Percentiles rank a stretch among this genome's conserved stretches.
phyloP scores from a whole-genome alignment of 2,113 vertebrate genomes.

The Plecotus auritus region DNA sequence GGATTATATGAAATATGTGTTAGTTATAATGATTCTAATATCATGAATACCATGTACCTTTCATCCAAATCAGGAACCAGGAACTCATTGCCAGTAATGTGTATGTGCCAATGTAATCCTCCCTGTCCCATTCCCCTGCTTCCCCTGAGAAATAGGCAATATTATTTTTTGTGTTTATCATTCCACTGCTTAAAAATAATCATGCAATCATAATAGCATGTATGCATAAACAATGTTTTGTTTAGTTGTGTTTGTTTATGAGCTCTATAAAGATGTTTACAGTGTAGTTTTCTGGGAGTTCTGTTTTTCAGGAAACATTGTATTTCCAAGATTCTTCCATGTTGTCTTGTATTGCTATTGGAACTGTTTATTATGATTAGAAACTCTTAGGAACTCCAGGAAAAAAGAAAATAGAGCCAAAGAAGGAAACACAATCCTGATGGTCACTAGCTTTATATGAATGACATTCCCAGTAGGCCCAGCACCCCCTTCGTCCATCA shows the following conservation, averaged over 20 bases:
- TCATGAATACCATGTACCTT: background rate
- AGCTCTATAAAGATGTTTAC: background rate
- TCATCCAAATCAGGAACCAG: background rate
- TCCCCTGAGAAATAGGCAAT: background rate
- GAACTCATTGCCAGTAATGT: background rate
- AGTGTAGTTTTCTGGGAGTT: background rate
- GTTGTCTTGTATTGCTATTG: background rate
- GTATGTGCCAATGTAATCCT: background rate
- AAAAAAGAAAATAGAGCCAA: background rate
- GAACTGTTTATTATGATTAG: background rate
- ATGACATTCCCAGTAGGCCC: background rate
- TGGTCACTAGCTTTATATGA: background rate
- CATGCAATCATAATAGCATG: background rate
- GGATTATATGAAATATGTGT: constrained; percentile 12
- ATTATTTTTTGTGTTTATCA: background rate
- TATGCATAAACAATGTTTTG: background rate
- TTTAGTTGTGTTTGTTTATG: background rate
- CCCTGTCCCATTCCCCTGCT: background rate
- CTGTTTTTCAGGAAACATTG: background rate
- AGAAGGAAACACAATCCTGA: background rate
- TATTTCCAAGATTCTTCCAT: background rate
- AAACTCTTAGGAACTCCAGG: background rate
- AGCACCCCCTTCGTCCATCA: background rate
- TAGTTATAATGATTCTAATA: background rate
- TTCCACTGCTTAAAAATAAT: background rate